These are phyloP conservation scores for Oreochromis mossambicus DNA, from an alignment of 2,797 vertebrate genomes.

Conservation along the genomic window DNA sequence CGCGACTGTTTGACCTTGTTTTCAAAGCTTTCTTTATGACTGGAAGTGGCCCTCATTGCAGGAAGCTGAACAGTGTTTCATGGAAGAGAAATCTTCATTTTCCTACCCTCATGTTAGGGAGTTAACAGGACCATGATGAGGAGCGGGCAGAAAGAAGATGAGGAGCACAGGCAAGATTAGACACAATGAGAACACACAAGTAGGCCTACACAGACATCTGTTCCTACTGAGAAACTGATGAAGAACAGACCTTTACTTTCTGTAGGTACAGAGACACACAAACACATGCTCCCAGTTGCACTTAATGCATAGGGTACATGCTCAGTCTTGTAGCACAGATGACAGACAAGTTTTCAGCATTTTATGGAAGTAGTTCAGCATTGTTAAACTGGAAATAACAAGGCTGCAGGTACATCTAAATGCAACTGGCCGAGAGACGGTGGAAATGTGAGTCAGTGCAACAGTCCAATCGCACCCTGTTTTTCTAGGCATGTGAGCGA, in stretches of 20 bases:
- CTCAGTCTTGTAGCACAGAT: background rate
- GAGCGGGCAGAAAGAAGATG: constrained; percentile 34
- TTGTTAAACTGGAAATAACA: background rate
- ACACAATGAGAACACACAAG: constrained; percentile 73
- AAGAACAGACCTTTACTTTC: constrained; percentile 46
- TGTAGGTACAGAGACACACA: constrained; percentile 6
- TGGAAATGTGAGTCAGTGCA: constrained; percentile 38
- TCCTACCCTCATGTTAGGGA: constrained; percentile 39
- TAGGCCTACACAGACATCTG: constrained; percentile 41
- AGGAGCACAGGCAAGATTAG: constrained; percentile 56
- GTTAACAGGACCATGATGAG: constrained; percentile 70
- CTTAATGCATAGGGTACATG: background rate
- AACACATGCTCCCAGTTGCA: background rate
- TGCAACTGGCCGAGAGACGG: background rate
- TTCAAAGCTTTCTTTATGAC: constrained; percentile 23
- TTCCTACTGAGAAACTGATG: constrained; percentile 41
- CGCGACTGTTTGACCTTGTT: constrained; percentile 36
- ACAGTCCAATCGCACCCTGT: constrained; percentile 14
- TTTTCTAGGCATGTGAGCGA: constrained; percentile 44
- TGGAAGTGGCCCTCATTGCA: constrained; percentile 53
- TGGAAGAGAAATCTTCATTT: constrained; percentile 32
- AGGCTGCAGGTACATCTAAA: background rate
- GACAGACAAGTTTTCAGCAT: background rate
- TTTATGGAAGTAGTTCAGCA: background rate
- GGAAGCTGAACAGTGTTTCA: constrained; percentile 37